Conservation (phyloP, 1,140 invertebrate species). For the Luehdorfia chinensis region DNA sequence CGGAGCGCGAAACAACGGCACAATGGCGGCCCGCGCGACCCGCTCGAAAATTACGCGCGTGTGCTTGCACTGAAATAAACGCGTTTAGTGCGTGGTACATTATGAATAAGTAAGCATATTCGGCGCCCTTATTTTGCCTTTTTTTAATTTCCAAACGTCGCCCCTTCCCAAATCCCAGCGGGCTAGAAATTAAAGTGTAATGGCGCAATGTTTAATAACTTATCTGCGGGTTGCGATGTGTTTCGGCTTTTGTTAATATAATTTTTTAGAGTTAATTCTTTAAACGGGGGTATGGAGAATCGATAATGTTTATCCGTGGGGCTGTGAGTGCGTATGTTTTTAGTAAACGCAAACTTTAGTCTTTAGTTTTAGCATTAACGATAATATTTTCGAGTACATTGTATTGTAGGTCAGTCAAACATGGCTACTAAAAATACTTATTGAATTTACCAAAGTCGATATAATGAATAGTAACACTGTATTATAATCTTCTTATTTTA, state of each 20-base stretch:
- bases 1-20: constrained; percentile 16
- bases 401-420: too few species aligned
- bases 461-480: too few species aligned
- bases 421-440: too few species aligned
- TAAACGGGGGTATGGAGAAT: constrained; percentile 35
- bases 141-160: constrained; percentile 52
- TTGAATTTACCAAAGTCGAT: too few species aligned
- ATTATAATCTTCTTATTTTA: too few species aligned
- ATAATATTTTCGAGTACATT: too few species aligned
- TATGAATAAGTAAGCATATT: constrained; percentile 46
- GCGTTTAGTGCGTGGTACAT: constrained; percentile 25
- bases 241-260: constrained; percentile 66
- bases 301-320: constrained; percentile 21
- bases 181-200: constrained; percentile 71
- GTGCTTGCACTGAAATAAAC: constrained; percentile 46
- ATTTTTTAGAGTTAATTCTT: constrained; percentile 61
- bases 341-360: too few species aligned
- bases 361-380: too few species aligned
- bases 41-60: constrained; percentile 11
- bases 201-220: constrained; percentile 72
- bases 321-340: too few species aligned
- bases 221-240: constrained; percentile 65
- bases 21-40: constrained; percentile 21
- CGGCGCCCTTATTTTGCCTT: constrained; percentile 36
- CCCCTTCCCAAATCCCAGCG: constrained; percentile 54